Conservation (phyloP, 2,113 vertebrate genomes). For the Malurus alboscapulatus region DNA sequence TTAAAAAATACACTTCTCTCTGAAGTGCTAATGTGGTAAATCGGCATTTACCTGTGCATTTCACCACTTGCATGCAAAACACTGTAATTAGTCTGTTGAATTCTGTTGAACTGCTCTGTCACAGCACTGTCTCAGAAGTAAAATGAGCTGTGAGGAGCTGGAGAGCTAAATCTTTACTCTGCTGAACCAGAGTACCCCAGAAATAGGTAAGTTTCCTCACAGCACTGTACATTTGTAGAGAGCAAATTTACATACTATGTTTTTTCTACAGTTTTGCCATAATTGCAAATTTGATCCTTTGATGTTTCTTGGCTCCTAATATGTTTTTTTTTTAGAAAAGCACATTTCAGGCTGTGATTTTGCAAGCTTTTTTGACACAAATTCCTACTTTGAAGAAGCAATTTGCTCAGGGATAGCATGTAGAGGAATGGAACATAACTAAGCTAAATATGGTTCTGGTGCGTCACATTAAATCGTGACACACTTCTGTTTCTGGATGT, state of each 20-base stretch:
- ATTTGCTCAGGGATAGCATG: background rate
- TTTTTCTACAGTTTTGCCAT: background rate
- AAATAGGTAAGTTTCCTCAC: background rate
- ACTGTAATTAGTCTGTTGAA: background rate
- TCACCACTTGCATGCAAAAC: background rate
- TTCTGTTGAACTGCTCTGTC: background rate
- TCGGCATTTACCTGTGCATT: background rate
- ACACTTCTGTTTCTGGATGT: background rate
- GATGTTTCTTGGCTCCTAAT: background rate
- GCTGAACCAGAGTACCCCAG: background rate
- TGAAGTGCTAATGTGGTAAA: background rate
- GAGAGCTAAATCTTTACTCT: background rate
- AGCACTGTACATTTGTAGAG: background rate
- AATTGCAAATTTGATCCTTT: background rate
- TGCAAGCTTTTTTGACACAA: background rate
- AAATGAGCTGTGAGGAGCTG: background rate
- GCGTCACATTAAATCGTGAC: background rate
- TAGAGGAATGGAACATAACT: background rate
- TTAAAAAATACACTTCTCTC: background rate
- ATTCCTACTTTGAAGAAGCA: background rate
- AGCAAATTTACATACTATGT: background rate
- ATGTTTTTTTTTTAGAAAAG: background rate
- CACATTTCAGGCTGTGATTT: background rate
- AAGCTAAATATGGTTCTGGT: background rate
- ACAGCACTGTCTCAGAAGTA: background rate